phyloP scores from a whole-genome alignment of 2,113 vertebrate species.

The Mugil cephalus region DNA sequence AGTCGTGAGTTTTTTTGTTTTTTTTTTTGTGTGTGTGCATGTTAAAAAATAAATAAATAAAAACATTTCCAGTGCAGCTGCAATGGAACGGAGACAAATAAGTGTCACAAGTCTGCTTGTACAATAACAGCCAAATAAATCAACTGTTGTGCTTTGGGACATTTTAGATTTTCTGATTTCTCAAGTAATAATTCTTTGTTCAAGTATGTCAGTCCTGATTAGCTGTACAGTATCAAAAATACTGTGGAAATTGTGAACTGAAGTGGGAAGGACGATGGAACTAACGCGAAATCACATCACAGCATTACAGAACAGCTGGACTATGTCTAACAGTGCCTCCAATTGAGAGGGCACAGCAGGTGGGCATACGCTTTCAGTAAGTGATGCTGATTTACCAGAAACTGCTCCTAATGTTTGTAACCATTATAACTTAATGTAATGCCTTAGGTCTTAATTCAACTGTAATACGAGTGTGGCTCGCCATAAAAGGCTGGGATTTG shows the following conservation, averaged over 20 bases:
- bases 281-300: not conserved
- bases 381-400: conserved; percentile 26
- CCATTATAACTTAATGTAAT: conserved; percentile 16
- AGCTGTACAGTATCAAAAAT: not conserved
- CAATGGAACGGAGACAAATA: not conserved
- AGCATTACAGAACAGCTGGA: conserved; percentile 1
- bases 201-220: not conserved
- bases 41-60: no score
- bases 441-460: conserved; percentile 26
- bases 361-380: not conserved
- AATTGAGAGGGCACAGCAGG: conserved; percentile 10
- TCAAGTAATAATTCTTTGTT: no score
- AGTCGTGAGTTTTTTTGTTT: not conserved
- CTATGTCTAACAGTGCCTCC: not conserved
- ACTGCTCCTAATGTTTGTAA: conserved; percentile 5
- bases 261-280: not conserved
- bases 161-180: no score
- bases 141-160: not conserved
- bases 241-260: not conserved
- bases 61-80: not conserved
- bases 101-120: not conserved
- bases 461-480: conserved; percentile 2
- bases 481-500: conserved; percentile 21
- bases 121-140: not conserved
- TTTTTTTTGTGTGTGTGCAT: no score